Evolutionary conservation across 2,888 invertebrate genomes (phyloP), one percentile per base, ranked within the genome.

Genomic region (Erebia ligea): DNA sequence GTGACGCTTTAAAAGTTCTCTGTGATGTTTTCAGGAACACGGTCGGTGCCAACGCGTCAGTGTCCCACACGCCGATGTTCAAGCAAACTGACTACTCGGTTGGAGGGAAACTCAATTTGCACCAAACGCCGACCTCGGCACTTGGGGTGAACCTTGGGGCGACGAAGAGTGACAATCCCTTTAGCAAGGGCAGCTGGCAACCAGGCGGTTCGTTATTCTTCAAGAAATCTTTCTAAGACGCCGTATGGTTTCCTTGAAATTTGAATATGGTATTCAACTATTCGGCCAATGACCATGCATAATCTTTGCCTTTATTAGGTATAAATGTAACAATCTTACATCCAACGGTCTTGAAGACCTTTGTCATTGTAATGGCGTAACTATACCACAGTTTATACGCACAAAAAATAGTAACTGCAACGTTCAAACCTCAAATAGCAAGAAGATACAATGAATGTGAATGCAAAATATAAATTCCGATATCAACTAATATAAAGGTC

Each of bases 1-100:
- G 50, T 34, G 6, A 6, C 5, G 34, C 6, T 34, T 34, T 5
- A 6, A 34, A 21, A 10, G 13, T 56, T 21, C 21, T 21, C 17
- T 52, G n/a, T 19, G 8, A 17, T 54, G 17, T 19, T 72, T 72
- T 69, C 76, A 82, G 81, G 52, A 73, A 81, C 34, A 76, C 72
- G 17, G 58, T 77, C 4, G 77, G 77, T 2, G 80, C 76, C 8
- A 73, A 73, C 19, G 77, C 81, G 0, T 76, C 78, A 1, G 69
- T 78, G 6, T 50, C 77, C 0, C 78, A 77, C 15, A 81, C 77
- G 2, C 78, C 78, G 2, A 74, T 77, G 45, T 78, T 78, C 48
- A 76, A 81, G 19, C 72, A 76, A 61, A 81, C 79, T 0, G 76
- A 79, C 21, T 78, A 79, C 56, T 75, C 76, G 0, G 67, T 77